Evolutionary conservation across 2,888 invertebrate genomes (phyloP), one percentile per base, ranked within the genome.

Genomic region (Cosmopolites sordidus): DNA sequence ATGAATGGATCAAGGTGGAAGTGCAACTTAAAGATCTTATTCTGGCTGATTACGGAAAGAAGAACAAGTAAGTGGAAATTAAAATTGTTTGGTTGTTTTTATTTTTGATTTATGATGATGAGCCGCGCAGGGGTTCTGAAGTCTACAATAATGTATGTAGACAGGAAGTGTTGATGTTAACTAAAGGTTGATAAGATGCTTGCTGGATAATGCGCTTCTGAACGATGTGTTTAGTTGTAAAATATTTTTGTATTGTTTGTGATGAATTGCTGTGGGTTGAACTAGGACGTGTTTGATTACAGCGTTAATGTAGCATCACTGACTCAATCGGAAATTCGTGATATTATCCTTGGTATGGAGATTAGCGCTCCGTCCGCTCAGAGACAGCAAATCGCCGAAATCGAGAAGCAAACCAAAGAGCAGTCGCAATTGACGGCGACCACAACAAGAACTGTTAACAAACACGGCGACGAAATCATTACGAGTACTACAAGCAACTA

Each of bases 1-100:
- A 99, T 66, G 98, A 99, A 76, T 99, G 99, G 99, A 96, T 99
- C 72, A 98, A 98, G 75, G 95, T 97, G 40, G 99, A 99, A 75
- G 93, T 98, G 18, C 94, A 96, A 68, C 81, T 99, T 16, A 99
- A 99, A 72, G 99, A 99, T 75, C 83, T 99, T 56, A 99, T 99
- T 67, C 77, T 99, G 48, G 98, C 98, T 41, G 99, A 99, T 77
- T 99, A 99, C 66, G 99, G 99, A 70, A 99, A 99, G 79, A 99
- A 99, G 79, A 99, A 99, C 79, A 99, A 97, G 87, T 87, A 64
- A 78, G 80, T 72, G 33, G 12, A 6, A 5, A 27, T 27, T 27
- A 27, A 6, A 27, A 4, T 33, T 12, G 33, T 12, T 12, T 33
- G 3, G 33, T 33, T 33, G 3, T 33, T 12, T 33, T 33, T 5